These are phyloP conservation scores for Ceraclea dissimilis DNA, from an alignment of 2,888 invertebrate species.

Conservation along the genomic window DNA sequence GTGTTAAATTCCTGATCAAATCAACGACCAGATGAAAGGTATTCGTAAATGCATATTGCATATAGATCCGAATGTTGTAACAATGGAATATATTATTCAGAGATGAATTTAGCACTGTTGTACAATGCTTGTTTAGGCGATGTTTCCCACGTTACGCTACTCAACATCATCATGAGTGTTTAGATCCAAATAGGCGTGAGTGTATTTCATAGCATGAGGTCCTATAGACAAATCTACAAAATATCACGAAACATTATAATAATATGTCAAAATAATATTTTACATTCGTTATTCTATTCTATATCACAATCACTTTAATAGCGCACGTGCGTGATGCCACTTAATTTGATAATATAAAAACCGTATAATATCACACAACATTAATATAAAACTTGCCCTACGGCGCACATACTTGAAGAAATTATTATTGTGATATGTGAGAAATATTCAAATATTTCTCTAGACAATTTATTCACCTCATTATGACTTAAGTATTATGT, in stretches of 20 bases:
- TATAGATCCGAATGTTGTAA: too few species aligned
- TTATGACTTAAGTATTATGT: neutral
- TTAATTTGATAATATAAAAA: conserved; percentile 1
- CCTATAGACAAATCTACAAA: neutral
- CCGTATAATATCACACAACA: neutral
- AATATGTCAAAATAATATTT: neutral
- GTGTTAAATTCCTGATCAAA: too few species aligned
- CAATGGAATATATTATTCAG: too few species aligned
- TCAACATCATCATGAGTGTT: neutral
- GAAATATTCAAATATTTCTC: neutral
- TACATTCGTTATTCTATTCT: neutral
- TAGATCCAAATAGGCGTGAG: neutral
- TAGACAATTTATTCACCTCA: neutral
- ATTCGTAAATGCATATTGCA: too few species aligned
- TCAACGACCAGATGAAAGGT: too few species aligned
- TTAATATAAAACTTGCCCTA: neutral
- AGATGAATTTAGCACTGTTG: too few species aligned
- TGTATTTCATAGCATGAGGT: neutral
- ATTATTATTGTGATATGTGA: neutral
- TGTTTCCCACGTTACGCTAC: neutral
- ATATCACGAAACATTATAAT: neutral
- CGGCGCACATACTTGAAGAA: neutral
- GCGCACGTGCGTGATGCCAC: conserved; percentile 1
- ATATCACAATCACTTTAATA: neutral
- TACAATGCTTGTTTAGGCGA: too few species aligned